phyloP scores from a whole-genome alignment of 2,797 vertebrate genomes.

The Denticeps clupeoides region DNA sequence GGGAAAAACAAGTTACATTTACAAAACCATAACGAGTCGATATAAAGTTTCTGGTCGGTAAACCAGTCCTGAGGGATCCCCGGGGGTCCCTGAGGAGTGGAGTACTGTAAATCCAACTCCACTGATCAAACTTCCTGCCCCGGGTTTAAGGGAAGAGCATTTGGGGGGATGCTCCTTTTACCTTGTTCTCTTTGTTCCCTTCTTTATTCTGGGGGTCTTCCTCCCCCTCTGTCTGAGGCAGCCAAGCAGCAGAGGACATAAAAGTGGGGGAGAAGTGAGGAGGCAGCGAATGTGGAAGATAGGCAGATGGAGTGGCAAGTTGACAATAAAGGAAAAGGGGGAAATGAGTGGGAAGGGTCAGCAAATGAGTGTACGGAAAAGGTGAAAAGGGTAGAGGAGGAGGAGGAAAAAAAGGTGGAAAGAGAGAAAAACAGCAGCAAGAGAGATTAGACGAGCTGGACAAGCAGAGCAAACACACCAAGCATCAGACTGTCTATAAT shows the following conservation, averaged over 20 bases:
- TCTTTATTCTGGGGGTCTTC: conserved; percentile 64
- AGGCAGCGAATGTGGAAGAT: conserved; percentile 19
- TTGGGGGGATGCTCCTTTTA: conserved; percentile 32
- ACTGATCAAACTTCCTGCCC: not conserved
- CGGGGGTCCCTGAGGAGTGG: too few relatives aligned
- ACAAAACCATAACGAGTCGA: not conserved
- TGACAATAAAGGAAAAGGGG: not conserved
- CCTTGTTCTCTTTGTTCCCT: conserved; percentile 71
- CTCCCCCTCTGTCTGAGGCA: conserved; percentile 57
- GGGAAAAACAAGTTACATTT: not conserved
- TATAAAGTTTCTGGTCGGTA: too few relatives aligned
- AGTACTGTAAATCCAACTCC: too few relatives aligned
- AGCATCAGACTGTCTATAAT: too few relatives aligned
- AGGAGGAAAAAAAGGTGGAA: not conserved
- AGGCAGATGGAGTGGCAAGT: conserved; percentile 3
- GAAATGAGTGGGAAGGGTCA: not conserved
- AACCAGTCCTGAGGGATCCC: too few relatives aligned
- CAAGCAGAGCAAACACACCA: conserved; percentile 11
- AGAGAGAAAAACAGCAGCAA: not conserved
- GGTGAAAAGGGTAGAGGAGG: not conserved
- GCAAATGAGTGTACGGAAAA: not conserved
- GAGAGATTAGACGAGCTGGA: not conserved
- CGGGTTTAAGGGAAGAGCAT: not conserved
- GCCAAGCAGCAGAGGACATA: conserved; percentile 33
- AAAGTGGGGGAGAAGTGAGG: conserved; percentile 3